Evolutionary conservation across 2,113 vertebrate species (phyloP), one percentile per base, ranked within the genome.

Genomic region (Cyprinodon variegatus): DNA sequence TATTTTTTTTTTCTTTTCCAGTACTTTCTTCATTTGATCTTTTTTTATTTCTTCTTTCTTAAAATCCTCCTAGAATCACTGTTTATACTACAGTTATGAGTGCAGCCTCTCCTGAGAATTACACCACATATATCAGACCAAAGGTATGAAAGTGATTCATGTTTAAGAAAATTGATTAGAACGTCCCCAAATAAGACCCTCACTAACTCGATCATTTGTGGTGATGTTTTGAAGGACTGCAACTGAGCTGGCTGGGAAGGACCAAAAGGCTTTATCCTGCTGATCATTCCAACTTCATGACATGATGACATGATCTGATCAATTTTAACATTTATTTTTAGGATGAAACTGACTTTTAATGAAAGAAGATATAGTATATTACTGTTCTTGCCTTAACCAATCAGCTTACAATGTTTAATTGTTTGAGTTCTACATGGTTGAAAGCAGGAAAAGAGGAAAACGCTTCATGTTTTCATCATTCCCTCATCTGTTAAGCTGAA

Each of bases 41-140:
- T 53, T 13, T 70, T 0, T 12, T 0, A 3, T 64, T 8, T 69
- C 9, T 59, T 1, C 5, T 78, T 0, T 77, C 45, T 72, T 72
- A 3, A 69, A 50, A 39, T 48, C 76, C 22, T 77, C 64, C 12
- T 74, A 95, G 94, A 40, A 73, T 74, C 6, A 94, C 94, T 0
- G 61, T 95, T 63, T 95, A 94, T 66, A 94, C 94, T 1, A 94
- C 94, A 22, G 65, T 84, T 29, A 95, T 95, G 94, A 93, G 86
- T 48, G 93, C 93, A 39, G 93, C 85, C 7, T 1, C 66, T 4
- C 92, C 94, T 3, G 89, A 89, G 20, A 87, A 86, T 17, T 95
- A 94, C 79, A 81, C 8, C 0, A 88, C 92, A 15, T 1, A 83
- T 0, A 57, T 95, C 70, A 83, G 92, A 82, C 45, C 83, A 7